Conservation (phyloP, 2,113 vertebrate species). For the Clarias magur region DNA sequence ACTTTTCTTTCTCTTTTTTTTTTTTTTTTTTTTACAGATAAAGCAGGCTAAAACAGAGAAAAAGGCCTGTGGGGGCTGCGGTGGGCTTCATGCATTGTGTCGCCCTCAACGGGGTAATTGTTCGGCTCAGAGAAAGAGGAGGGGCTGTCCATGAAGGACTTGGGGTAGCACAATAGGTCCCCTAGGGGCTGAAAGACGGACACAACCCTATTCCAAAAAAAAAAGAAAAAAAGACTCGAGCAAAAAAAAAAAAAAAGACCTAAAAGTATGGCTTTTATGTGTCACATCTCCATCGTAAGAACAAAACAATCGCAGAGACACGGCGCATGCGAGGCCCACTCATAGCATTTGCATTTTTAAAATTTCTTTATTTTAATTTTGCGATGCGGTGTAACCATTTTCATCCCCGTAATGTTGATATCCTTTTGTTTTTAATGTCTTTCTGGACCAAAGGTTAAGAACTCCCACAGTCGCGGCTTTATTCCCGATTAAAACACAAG, state of each 20-base stretch:
- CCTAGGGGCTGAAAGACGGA: conserved; percentile 66
- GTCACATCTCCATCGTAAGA: conserved; percentile 32
- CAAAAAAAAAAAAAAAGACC: conserved; percentile 38
- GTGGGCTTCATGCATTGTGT: conserved; percentile 65
- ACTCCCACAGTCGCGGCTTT: conserved; percentile 61
- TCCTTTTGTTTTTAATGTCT: background rate
- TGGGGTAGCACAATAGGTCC: conserved; percentile 69
- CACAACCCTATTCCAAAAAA: conserved; percentile 43
- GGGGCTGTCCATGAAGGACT: conserved; percentile 57
- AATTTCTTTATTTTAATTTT: background rate
- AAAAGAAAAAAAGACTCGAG: conserved; percentile 32
- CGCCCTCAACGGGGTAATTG: conserved; percentile 69
- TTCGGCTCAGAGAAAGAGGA: conserved; percentile 66
- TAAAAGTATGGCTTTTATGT: conserved; percentile 30
- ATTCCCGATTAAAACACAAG: conserved; percentile 60
- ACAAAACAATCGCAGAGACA: background rate
- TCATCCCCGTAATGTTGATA: background rate
- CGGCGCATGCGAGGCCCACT: background rate
- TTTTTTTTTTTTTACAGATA: conserved; percentile 59
- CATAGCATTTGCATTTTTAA: background rate
- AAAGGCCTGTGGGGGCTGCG: conserved; percentile 63
- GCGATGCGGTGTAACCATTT: background rate
- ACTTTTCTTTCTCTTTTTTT: conserved; percentile 49
- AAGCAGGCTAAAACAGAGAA: conserved; percentile 62
- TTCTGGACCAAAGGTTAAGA: conserved; percentile 46